Base-by-base conservation (phyloP, 2,888 invertebrate species). In the Aquatica leii region DNA sequence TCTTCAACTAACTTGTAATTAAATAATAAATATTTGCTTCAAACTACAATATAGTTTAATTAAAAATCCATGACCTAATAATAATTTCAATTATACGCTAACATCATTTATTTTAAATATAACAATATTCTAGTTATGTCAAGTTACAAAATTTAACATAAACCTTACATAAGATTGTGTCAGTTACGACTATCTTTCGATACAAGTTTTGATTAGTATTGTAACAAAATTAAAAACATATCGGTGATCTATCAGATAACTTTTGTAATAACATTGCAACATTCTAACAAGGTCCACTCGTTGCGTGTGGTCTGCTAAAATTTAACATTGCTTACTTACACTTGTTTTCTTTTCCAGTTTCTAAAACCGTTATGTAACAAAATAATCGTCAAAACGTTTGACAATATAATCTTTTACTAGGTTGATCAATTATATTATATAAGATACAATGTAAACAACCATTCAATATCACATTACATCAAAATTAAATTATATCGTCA, bases 201-300 rank as follows among this genome's bases (percentile, higher is more conserved):
- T 46, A 46, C 46, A 57, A 35, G 41, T 46, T 50, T 62, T 20
- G 58, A 58, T 62, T 58, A 58, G 40, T 57, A 54, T 54, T 58
- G 53, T 58, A 48, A 58, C 20, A 58, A 62, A 58, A 58, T 58
- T 40, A 41, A 35, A 62, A 52, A 34, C 52, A 48, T 62, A 62
- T 62, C 62, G 57, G 62, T 49, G 40, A 62, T 62, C 57, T 53
- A 62, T 62, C 62, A 49, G 53, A 48, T 50, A 50, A 53, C 58
- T 62, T 62, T 62, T 62, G 40, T 54, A 62, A 62, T 59, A 54
- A 57, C 48, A 57, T 57, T 62, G 56, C 62, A 58, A 62, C 58
- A 58, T 50, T 62, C 43, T 21, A 21, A 53, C 49, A 58, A 18
- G 58, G 31, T 40, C 43, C 12, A 20, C 40, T 49, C 53, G 35